These are phyloP conservation scores for Psephotus haematonotus DNA, from an alignment of 2,113 vertebrate species.

Conservation along the genomic window DNA sequence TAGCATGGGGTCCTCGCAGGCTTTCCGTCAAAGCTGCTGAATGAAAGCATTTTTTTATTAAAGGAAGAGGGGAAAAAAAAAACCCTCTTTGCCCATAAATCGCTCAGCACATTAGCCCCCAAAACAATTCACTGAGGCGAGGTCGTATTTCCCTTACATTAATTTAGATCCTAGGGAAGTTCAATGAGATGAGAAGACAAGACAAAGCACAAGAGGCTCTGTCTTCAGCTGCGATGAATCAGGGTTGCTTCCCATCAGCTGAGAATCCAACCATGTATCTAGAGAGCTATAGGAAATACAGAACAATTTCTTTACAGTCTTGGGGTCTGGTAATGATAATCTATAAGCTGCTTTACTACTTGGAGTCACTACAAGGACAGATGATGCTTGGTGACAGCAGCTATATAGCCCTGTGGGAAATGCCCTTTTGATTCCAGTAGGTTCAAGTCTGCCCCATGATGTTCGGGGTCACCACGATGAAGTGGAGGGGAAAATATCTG, in stretches of 20 bases:
- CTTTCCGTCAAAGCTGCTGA: constrained; percentile 62
- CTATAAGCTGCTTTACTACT: background rate
- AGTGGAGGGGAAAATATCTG: background rate
- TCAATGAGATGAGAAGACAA: constrained; percentile 51
- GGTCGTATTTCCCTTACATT: constrained; percentile 47
- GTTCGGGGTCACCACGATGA: background rate
- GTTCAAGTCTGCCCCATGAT: fast-evolving
- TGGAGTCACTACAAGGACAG: background rate
- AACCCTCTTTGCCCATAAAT: constrained; percentile 32
- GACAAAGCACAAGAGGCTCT: background rate
- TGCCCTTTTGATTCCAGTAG: background rate
- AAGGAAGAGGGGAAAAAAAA: background rate
- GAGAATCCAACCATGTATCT: background rate
- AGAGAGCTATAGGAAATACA: background rate
- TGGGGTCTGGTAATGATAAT: constrained; percentile 6
- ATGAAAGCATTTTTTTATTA: constrained; percentile 69
- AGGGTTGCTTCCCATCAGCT: background rate
- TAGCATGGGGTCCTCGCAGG: constrained; percentile 52
- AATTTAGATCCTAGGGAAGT: constrained; percentile 53
- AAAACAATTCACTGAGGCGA: constrained; percentile 58
- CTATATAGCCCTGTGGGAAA: background rate
- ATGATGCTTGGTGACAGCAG: background rate
- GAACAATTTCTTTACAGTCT: background rate
- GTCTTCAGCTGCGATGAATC: constrained; percentile 17
- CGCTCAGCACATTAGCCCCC: constrained; percentile 48